Evolutionary conservation across 2,888 invertebrate species (phyloP), one percentile per base, ranked within the genome.

Genomic region (Chymomyza procnemis): DNA sequence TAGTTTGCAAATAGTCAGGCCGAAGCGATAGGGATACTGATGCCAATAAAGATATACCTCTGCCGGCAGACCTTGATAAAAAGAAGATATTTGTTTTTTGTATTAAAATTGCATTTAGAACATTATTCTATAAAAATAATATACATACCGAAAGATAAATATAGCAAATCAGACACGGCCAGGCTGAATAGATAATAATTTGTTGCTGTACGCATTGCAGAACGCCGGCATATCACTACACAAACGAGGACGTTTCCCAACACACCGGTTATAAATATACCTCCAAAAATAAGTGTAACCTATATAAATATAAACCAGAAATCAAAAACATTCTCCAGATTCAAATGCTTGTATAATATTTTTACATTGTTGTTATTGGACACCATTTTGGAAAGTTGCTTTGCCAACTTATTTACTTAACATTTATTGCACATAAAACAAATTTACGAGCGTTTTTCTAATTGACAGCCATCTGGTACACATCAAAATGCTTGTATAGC

Each of bases 101-200:
- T n/a, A n/a, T n/a, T n/a, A n/a, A n/a, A n/a, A n/a, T n/a, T n/a
- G n/a, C 22, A 50, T n/a, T 58, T 57, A 8, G 14, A 46, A 19
- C 16, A 56, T 22, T 61, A 30, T 55, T 48, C 30, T 30, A 41
- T 26, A 8, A 6, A 21, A 8, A 16, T 50, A 16, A 34, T 6
- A 6, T 5, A 93, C 95, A 94, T 90, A 95, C 97, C 97, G 80
- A 97, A 94, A 4, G 96, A 88, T 14, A 97, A 92, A 73, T 97
- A 93, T 61, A 95, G 93, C 18, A 97, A 92, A 90, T 98, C 97
- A 19, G 97, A 97, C 16, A 97, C 92, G 18, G 97, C 96, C 91
- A 97, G 91, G 88, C 96, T 97, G 92, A 97, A 96, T 58, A 97
- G 92, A 89, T 97, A 98, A 89, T 96, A 97, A 89, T 98, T 97